Conservation (phyloP, 2,113 vertebrate species). For the Solenodon paradoxus region DNA sequence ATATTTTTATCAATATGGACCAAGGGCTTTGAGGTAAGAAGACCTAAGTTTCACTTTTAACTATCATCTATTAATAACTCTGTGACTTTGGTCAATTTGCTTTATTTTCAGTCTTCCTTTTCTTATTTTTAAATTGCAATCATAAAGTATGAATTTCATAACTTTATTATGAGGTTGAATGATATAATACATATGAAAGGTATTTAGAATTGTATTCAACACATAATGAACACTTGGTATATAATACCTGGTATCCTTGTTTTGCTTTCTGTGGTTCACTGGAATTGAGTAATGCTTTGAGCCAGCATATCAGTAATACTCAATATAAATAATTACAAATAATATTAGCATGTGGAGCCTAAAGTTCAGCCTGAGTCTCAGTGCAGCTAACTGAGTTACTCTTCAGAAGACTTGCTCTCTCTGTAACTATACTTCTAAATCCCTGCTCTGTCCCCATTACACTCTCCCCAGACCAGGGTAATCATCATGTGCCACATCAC, state of each 20-base stretch:
- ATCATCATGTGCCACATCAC: neutral
- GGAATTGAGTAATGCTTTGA: neutral
- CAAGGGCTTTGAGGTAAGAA: neutral
- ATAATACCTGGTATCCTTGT: neutral
- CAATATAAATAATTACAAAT: neutral
- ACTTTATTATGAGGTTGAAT: neutral
- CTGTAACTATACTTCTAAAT: neutral
- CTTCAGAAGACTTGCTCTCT: neutral
- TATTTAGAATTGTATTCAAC: neutral
- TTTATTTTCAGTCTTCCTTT: neutral
- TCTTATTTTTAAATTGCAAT: slow-evolving; percentile 11
- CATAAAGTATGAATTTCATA: neutral
- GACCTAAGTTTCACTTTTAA: neutral
- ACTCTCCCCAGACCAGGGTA: no score
- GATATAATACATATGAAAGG: neutral
- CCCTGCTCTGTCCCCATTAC: neutral
- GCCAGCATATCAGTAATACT: neutral
- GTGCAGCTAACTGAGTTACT: neutral
- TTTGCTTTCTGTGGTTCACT: neutral
- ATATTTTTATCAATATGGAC: neutral
- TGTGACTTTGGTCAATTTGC: neutral
- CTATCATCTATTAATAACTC: neutral
- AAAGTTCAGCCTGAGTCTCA: neutral
- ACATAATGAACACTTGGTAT: neutral
- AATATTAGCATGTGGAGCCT: neutral